Base-by-base conservation (phyloP, 2,888 invertebrate species). In the Amphipoea oculea region DNA sequence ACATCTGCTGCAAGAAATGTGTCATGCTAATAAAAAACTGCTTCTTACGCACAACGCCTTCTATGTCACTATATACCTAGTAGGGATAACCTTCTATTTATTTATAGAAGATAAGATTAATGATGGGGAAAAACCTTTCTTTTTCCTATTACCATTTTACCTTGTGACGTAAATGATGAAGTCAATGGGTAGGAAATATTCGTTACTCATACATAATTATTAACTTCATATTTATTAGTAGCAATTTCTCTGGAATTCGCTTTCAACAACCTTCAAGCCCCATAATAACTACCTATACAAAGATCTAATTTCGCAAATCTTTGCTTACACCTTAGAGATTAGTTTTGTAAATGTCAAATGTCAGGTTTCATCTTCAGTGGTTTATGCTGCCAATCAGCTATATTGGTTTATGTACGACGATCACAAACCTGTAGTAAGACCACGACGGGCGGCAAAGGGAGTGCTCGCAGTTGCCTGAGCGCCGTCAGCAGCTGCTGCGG, bases 401-500 rank as follows among this genome's bases (percentile, higher is more conserved):
- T 6, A n/a, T 67, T n/a, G n/a, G 7, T 42, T 66, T n/a, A n/a
- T 12, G 29, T 51, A 29, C 29, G 12, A 45, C 45, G 5, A 45
- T 17, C 14, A 48, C 79, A 29, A 76, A 96, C 97, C 96, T 97
- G 97, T 73, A 97, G 90, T 71, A 97, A 84, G 0, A 97, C 96
- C 48, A 97, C 95, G 85, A 96, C 95, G 51, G 96, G 96, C 79
- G 96, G 95, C 78, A 94, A 87, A 3, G 96, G 94, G 79, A 96
- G 86, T 42, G 95, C 95, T 14, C 94, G 92, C 83, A 97, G 92
- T 82, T 96, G 95, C 0, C 94, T 86, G 82, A 97, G 91, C 60
- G 95, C 95, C 0, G 92, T 91, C 51, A 96, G 94, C 79, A 97
- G 94, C 88, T 96, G 95, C 82, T 90, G 92, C 76, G 96, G 91